phyloP scores from a whole-genome alignment of 2,113 vertebrate genomes.

The Varanus salvator region DNA sequence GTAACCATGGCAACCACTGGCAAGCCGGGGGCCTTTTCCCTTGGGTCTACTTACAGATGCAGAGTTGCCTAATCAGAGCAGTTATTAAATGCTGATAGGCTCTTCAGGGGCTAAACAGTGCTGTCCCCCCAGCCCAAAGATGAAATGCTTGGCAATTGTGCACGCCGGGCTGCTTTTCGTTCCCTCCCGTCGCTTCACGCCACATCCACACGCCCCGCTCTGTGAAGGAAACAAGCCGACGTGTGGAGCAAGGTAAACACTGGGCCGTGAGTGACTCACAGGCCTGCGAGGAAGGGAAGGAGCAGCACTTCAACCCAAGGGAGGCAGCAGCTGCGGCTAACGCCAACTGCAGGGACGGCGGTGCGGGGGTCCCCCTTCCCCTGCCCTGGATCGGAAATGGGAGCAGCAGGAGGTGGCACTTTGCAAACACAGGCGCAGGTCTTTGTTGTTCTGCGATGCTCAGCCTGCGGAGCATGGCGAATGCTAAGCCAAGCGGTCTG shows the following conservation, averaged over 20 bases:
- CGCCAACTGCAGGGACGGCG: background rate
- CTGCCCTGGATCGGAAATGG: background rate
- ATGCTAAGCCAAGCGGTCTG: background rate
- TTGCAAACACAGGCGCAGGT: background rate
- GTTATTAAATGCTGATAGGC: slow-evolving; percentile 33
- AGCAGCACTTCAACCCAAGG: background rate
- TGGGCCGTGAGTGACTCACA: background rate
- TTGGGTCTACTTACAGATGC: slow-evolving; percentile 3
- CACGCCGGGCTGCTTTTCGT: too few relatives aligned
- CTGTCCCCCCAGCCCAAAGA: background rate
- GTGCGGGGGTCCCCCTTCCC: too few relatives aligned
- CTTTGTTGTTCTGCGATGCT: background rate
- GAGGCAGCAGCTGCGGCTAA: background rate
- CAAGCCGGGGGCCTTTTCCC: background rate
- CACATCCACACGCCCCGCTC: background rate
- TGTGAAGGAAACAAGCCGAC: slow-evolving; percentile 1
- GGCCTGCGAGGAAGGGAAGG: background rate
- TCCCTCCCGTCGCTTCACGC: too few relatives aligned
- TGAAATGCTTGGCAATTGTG: background rate
- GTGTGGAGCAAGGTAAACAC: background rate
- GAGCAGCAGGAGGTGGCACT: too few relatives aligned
- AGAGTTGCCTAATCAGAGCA: slow-evolving; percentile 21
- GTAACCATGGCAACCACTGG: slow-evolving; percentile 29
- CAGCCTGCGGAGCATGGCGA: background rate
- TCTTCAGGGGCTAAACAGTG: background rate